phyloP scores from a whole-genome alignment of 2,113 vertebrate genomes.

The Colossoma macropomum region DNA sequence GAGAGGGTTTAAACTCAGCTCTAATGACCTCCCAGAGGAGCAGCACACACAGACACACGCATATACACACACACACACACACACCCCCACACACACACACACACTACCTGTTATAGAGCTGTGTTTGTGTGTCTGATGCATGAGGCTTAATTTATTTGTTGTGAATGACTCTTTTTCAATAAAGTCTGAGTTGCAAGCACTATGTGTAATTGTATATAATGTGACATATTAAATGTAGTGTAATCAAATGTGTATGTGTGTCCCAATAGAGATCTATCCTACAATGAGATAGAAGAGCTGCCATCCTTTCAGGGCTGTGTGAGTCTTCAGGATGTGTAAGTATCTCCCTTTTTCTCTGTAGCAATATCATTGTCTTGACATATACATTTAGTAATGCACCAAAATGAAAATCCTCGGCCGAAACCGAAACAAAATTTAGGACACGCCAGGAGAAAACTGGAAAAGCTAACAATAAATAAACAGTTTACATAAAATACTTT shows the following conservation, averaged over 20 bases:
- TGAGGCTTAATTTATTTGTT: neutral
- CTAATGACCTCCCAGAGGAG: conserved; percentile 57
- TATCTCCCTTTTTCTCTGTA: neutral
- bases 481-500: no score
- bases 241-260: conserved; percentile 7
- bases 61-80: conserved; percentile 1
- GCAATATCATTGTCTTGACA: neutral
- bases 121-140: neutral
- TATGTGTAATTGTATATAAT: conserved; percentile 25
- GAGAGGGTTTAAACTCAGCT: conserved; percentile 39
- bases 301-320: conserved; percentile 88
- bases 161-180: neutral
- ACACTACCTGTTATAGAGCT: neutral
- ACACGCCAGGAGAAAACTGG: no score
- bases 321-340: conserved; percentile 95
- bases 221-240: neutral
- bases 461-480: no score
- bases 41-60: conserved; percentile 3
- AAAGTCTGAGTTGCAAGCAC: neutral
- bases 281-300: conserved; percentile 88
- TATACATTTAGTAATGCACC: neutral
- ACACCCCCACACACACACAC: conserved; percentile 1
- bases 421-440: no score
- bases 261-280: conserved; percentile 88
- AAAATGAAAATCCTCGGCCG: neutral